Evolutionary conservation across 2,113 vertebrate genomes (phyloP).

Genomic region (Rallus limicola): DNA sequence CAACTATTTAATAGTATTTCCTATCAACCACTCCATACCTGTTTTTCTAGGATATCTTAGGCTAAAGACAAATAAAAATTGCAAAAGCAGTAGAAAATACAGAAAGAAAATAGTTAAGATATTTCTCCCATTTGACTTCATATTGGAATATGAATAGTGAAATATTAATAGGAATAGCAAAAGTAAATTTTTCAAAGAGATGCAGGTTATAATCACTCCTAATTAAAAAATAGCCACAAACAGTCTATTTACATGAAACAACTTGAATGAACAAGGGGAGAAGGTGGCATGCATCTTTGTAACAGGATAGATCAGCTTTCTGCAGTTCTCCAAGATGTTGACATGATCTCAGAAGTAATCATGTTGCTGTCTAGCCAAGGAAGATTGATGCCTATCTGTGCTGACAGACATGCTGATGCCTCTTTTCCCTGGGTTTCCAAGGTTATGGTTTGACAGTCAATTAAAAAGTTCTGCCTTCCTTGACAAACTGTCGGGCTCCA

Average conservation of each 20-base stretch:
- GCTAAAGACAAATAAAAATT: neutral
- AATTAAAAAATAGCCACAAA: neutral
- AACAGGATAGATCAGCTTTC: conserved; percentile 31
- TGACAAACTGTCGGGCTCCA: neutral
- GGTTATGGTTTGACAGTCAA: conserved; percentile 41
- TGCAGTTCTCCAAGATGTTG: conserved; percentile 15
- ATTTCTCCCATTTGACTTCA: neutral
- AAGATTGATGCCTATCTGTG: conserved; percentile 35
- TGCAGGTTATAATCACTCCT: neutral
- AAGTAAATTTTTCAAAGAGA: neutral
- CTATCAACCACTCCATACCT: neutral
- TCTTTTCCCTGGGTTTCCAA: conserved; percentile 34
- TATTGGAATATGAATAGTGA: neutral
- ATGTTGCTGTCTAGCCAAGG: conserved; percentile 27
- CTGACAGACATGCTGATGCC: conserved; percentile 45
- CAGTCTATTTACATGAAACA: neutral
- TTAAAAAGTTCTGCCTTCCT: conserved; percentile 46
- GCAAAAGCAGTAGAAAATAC: neutral
- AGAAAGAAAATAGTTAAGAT: neutral
- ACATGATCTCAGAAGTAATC: conserved; percentile 46
- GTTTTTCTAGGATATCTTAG: neutral
- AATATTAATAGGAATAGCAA: neutral
- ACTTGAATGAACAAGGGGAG: neutral
- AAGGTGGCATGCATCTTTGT: neutral
- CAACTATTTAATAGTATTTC: neutral